Conservation (phyloP, 2,113 vertebrate species). For the Nannospalax galili region DNA sequence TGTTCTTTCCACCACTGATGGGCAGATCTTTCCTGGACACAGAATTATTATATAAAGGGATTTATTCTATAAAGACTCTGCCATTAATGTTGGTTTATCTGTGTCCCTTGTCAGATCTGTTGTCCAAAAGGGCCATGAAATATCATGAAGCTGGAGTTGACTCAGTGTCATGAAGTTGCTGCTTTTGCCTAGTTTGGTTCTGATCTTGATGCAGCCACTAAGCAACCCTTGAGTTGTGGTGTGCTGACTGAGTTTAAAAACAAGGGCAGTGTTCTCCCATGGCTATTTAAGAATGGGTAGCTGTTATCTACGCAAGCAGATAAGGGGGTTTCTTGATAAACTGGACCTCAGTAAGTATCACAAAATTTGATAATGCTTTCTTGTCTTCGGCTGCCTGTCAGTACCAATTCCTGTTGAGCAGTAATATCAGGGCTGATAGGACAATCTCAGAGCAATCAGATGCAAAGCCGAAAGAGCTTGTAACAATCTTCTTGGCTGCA, state of each 20-base stretch:
- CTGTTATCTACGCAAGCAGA: constrained; percentile 96
- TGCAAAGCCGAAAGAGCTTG: neutral
- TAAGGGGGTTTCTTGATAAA: constrained; percentile 93
- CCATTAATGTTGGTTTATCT: constrained; percentile 90
- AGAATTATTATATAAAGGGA: neutral
- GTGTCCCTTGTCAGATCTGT: constrained; percentile 96
- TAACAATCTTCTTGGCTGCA: neutral
- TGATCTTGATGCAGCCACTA: neutral
- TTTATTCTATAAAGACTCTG: too few relatives aligned
- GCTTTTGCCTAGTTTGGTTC: neutral
- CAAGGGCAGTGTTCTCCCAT: neutral
- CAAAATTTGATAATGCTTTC: constrained; percentile 94
- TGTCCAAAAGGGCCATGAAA: constrained; percentile 97
- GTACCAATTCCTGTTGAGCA: constrained; percentile 84
- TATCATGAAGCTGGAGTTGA: constrained; percentile 93
- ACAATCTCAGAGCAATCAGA: constrained; percentile 84
- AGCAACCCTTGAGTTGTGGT: neutral
- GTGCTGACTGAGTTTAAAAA: neutral
- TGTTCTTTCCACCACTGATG: neutral
- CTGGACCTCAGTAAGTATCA: constrained; percentile 88
- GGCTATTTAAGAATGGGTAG: constrained; percentile 85
- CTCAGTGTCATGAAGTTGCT: neutral
- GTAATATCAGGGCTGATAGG: constrained; percentile 92
- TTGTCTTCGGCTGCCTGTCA: neutral
- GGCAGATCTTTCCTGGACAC: neutral